Base-by-base conservation (phyloP, 1,140 invertebrate genomes). In the Brachionus rotundiformis region DNA sequence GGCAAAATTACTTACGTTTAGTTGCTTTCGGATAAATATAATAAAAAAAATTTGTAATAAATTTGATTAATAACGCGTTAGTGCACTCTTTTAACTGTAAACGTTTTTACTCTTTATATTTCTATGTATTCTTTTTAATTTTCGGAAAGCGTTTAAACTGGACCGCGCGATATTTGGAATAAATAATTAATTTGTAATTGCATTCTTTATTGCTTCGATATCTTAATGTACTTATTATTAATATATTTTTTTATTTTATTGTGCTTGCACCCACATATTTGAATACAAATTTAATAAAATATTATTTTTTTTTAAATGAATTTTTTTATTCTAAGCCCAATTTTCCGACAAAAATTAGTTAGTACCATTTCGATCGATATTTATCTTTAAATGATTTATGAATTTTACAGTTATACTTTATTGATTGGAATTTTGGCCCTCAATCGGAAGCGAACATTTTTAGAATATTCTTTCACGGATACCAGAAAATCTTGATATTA, bases 31-130 rank as follows among this genome's bases (percentile, higher is more conserved):
- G 25, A 39, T n/a, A 23, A 36, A 33, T n/a, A 71, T 36, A 10
- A 71, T 39, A 71, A 73, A 44, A 23, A 44, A 41, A 73, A 68
- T 33, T 68, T 33, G 27, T 33, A 68, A 44, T 25, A 73, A 73
- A 73, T 73, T 73, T 73, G 68, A 73, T 73, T 73, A 73, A 73
- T 73, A 44, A 73, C 68, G 68, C 68, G 19, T 73, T 73, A 73
- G 39, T 73, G 25, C 68, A 73, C 68, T 73, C 25, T 73, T 73
- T 73, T 41, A 65, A 65, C 4, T 39, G 65, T 10, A 36, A 71
- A 71, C 65, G 29, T 13, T 71, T 16, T 23, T n/a, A 27, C 65
- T 71, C 33, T 41, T 68, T 16, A 23, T 36, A 36, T 71, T 65
- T 65, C 10, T 54, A 63, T 63, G 61, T n/a, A 63, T 33, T 29